A percentile compares a stretch with the other conserved stretches of the same genome.
phyloP scores from a whole-genome alignment of 2,888 invertebrate genomes.

The Macaria notata region DNA sequence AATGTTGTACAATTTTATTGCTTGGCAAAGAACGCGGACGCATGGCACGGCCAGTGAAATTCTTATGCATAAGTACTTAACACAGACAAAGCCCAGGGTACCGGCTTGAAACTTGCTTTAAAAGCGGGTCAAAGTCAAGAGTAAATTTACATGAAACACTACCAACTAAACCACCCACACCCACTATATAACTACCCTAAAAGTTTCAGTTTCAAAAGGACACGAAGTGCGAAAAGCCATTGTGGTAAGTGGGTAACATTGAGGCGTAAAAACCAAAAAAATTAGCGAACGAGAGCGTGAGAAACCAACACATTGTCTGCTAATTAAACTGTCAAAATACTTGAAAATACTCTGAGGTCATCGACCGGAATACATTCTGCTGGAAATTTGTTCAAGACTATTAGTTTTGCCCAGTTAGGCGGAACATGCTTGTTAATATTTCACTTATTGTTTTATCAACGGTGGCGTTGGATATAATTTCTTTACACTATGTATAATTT shows the following conservation, averaged over 20 bases:
- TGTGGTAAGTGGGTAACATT: constrained; percentile 3
- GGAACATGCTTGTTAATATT: constrained; percentile 27
- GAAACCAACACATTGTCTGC: constrained; percentile 13
- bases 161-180: too few species aligned
- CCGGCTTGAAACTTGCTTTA: too few species aligned
- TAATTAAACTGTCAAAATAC: constrained; percentile 27
- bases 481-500: too few species aligned
- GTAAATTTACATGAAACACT: too few species aligned
- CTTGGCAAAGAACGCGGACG: too few species aligned
- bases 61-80: too few species aligned
- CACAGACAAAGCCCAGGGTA: too few species aligned
- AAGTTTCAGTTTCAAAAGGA: too few species aligned
- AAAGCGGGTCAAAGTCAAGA: too few species aligned
- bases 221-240: background rate
- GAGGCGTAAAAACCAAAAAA: constrained; percentile 7
- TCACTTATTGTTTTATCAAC: constrained; percentile 40
- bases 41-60: too few species aligned
- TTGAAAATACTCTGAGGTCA: constrained; percentile 23
- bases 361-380: constrained; percentile 16
- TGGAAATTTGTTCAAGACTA: constrained; percentile 23
- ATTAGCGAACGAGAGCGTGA: constrained; percentile 16
- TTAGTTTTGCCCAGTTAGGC: constrained; percentile 7
- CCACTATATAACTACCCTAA: too few species aligned
- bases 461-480: constrained; percentile 17
- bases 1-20: too few species aligned